Percentiles rank a stretch among this genome's conserved stretches.
Conservation (phyloP, 2,797 vertebrate species). For the Dipus sagitta region DNA sequence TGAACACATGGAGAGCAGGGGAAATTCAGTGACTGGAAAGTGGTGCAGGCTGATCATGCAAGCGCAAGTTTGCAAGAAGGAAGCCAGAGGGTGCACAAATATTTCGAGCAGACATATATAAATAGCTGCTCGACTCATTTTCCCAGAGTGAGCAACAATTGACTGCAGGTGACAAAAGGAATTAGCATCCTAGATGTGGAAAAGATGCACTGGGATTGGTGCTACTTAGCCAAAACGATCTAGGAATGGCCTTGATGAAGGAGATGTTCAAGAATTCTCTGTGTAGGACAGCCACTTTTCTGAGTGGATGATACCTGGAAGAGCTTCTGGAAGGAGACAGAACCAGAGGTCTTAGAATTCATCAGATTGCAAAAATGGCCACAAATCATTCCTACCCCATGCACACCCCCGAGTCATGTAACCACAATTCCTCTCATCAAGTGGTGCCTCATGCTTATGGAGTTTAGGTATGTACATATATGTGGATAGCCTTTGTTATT, state of each 20-base stretch:
- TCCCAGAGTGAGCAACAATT: constrained; percentile 38
- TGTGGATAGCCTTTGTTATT: no score
- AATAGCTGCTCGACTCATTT: constrained; percentile 45
- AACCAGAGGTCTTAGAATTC: not conserved
- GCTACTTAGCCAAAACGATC: not conserved
- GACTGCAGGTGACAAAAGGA: constrained; percentile 61
- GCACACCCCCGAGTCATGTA: not conserved
- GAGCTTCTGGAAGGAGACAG: not conserved
- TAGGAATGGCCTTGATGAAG: not conserved
- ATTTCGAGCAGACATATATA: constrained; percentile 54
- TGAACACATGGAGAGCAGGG: constrained; percentile 76
- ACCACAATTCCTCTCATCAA: not conserved
- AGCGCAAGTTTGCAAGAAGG: constrained; percentile 61
- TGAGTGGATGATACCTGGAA: not conserved
- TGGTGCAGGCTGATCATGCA: constrained; percentile 63
- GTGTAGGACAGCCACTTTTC: not conserved
- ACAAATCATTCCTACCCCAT: not conserved
- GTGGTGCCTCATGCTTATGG: no score
- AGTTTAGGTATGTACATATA: no score
- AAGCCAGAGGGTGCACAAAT: constrained; percentile 52
- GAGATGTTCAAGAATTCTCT: not conserved
- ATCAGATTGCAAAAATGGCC: not conserved
- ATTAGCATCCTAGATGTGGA: not conserved
- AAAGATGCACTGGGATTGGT: not conserved
- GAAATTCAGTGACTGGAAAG: constrained; percentile 56